phyloP scores from a whole-genome alignment of 1,140 invertebrate species.

The Calephelis virginiensis region DNA sequence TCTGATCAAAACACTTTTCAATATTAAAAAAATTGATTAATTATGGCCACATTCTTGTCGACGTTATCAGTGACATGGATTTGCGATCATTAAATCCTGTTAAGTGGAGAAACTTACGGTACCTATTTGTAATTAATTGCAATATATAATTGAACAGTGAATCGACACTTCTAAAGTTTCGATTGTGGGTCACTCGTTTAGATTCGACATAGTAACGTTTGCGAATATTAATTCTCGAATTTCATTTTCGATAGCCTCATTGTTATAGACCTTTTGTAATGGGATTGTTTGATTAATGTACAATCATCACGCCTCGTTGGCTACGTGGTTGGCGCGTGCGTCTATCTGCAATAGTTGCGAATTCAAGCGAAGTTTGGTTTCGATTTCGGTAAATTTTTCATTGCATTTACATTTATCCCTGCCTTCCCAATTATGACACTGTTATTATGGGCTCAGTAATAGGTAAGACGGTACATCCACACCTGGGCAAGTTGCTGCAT shows the following conservation, averaged over 20 bases:
- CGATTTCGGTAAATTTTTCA: too few relatives aligned
- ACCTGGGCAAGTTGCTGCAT: too few relatives aligned
- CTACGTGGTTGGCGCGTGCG: too few relatives aligned
- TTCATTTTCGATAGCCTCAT: conserved; percentile 3
- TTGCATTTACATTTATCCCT: too few relatives aligned
- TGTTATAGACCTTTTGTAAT: not conserved
- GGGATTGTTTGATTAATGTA: not conserved
- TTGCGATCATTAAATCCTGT: not conserved
- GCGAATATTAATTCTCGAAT: conserved; percentile 6
- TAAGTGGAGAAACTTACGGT: conserved; percentile 7
- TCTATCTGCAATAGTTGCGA: too few relatives aligned
- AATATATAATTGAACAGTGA: conserved; percentile 47
- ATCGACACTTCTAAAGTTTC: conserved; percentile 47
- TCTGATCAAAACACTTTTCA: too few relatives aligned
- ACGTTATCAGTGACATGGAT: conserved; percentile 2
- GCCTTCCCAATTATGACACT: too few relatives aligned
- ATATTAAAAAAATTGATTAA: too few relatives aligned
- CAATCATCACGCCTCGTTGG: too few relatives aligned
- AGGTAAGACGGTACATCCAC: too few relatives aligned
- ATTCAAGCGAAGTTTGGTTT: too few relatives aligned
- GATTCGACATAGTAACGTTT: conserved; percentile 31
- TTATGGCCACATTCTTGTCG: not conserved
- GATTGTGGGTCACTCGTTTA: conserved; percentile 68
- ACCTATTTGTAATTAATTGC: conserved; percentile 6
- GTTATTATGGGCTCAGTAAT: too few relatives aligned